These are phyloP conservation scores for Intellagama lesueurii DNA, from an alignment of 2,797 vertebrate genomes.

Conservation along the genomic window DNA sequence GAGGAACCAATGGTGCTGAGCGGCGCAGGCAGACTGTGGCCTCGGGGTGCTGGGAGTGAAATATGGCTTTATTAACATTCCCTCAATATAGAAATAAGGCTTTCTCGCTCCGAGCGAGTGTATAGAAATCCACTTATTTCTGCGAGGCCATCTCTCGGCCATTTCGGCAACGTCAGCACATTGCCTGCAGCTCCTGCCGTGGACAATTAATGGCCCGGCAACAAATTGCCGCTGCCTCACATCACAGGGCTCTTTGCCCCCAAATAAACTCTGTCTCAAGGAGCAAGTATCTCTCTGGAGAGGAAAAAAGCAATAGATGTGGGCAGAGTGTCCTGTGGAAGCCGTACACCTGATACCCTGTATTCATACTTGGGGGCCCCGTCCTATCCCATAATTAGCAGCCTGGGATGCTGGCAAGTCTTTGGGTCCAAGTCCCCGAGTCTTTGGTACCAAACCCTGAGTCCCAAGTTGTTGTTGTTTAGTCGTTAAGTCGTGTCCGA, in stretches of 20 bases:
- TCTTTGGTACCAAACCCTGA: too few relatives aligned
- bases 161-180: slow-evolving; percentile 35
- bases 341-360: too few relatives aligned
- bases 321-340: too few relatives aligned
- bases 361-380: too few relatives aligned
- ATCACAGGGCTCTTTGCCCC: neutral
- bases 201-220: slow-evolving; percentile 21
- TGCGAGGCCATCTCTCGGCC: slow-evolving; percentile 7
- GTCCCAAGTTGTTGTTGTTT: too few relatives aligned
- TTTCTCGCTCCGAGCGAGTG: slow-evolving; percentile 20
- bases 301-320: too few relatives aligned
- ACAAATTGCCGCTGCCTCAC: slow-evolving; percentile 1
- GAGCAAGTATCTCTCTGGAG: neutral
- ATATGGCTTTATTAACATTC: slow-evolving; percentile 44
- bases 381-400: too few relatives aligned
- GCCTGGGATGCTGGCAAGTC: too few relatives aligned
- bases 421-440: too few relatives aligned
- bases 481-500: too few relatives aligned
- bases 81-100: slow-evolving; percentile 34
- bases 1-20: slow-evolving; percentile 34
- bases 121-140: slow-evolving; percentile 15
- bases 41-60: slow-evolving; percentile 20
- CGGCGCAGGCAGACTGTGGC: slow-evolving; percentile 28
- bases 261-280: slow-evolving; percentile 8
- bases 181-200: neutral